Percentiles rank a stretch among this genome's conserved stretches.
Conservation (phyloP, 2,888 invertebrate species). For the Noctuana brunneofusca region DNA sequence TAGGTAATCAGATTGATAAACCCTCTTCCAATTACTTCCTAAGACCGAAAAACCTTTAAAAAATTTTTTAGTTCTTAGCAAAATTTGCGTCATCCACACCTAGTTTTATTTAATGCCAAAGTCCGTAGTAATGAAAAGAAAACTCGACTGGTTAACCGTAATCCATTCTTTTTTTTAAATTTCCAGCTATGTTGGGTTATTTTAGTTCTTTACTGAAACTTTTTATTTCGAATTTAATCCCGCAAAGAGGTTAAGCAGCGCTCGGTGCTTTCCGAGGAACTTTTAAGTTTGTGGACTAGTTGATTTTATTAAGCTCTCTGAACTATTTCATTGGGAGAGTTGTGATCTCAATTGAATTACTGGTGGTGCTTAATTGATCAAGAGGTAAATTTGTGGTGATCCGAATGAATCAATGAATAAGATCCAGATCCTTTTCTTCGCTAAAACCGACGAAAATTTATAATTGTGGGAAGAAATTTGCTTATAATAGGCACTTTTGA, state of each 20-base stretch:
- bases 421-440: not conserved
- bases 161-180: slow-evolving; percentile 16
- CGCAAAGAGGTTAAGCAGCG: slow-evolving; percentile 24
- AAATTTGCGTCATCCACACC: not conserved
- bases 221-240: slow-evolving; percentile 31
- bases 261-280: not conserved
- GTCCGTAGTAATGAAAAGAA: not conserved
- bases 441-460: not conserved
- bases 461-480: too few relatives aligned
- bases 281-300: slow-evolving; percentile 13
- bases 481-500: too few relatives aligned
- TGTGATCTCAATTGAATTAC: not conserved
- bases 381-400: not conserved
- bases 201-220: slow-evolving; percentile 18
- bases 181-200: slow-evolving; percentile 18
- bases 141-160: slow-evolving; percentile 17
- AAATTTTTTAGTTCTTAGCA: not conserved
- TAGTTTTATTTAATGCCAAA: not conserved
- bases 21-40: too few relatives aligned
- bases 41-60: too few relatives aligned
- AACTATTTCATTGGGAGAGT: slow-evolving; percentile 6
- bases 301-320: slow-evolving; percentile 10
- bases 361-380: not conserved
- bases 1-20: too few relatives aligned
- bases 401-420: not conserved